Conservation (phyloP, 53 echinoderm and acorn worm genomes). For the Crossaster papposus region DNA sequence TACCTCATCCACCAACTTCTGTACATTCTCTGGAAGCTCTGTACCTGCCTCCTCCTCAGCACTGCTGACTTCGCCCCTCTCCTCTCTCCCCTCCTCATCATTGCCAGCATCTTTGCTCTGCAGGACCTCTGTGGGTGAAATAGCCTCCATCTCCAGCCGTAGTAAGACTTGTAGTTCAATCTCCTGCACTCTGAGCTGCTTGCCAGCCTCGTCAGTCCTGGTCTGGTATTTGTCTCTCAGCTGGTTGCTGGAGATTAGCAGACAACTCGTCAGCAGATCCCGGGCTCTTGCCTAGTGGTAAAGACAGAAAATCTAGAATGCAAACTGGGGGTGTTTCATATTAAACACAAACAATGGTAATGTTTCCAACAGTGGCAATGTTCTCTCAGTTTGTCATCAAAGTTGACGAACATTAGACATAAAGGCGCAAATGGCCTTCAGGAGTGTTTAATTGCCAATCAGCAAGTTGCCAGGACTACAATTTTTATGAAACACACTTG, state of each 20-base stretch:
- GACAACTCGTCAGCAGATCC: slow-evolving; percentile 22
- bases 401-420: no score
- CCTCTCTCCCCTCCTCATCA: neutral
- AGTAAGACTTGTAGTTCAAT: slow-evolving; percentile 80
- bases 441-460: no score
- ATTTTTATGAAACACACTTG: no score
- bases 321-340: neutral
- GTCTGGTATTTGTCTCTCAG: slow-evolving; percentile 62
- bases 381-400: no score
- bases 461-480: no score
- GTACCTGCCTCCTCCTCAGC: slow-evolving; percentile 43
- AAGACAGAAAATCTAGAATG: neutral
- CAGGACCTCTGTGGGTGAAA: slow-evolving; percentile 59
- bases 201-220: slow-evolving; percentile 5
- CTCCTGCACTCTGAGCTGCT: slow-evolving; percentile 69
- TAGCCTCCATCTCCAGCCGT: slow-evolving; percentile 85
- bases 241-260: slow-evolving; percentile 58
- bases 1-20: slow-evolving; percentile 85
- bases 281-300: slow-evolving; percentile 43
- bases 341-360: no score
- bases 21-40: slow-evolving; percentile 72
- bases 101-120: slow-evolving; percentile 10
- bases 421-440: no score
- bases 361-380: no score
- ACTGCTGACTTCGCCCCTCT: slow-evolving; percentile 3